Evolutionary conservation across 2,888 invertebrate genomes (phyloP), one percentile per base, ranked within the genome.

Genomic region (Pristionchus entomophagus): DNA sequence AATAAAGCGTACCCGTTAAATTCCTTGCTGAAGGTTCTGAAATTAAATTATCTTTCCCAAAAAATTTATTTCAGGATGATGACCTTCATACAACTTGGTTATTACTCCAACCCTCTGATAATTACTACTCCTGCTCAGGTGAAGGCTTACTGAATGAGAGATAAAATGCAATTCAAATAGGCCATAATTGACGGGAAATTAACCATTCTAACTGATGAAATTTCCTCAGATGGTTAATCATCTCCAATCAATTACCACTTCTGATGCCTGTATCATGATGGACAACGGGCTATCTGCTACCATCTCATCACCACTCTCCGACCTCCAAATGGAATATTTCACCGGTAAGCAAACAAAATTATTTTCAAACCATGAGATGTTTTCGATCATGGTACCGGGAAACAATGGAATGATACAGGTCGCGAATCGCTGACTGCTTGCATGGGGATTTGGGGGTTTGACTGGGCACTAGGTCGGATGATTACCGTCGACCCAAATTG

Each of bases 241-340:
- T 5, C 26, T 85, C 17, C 26, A 38, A 1, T 32, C 29, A 19
- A 5, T 85, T 26, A 73, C 59, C 6, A 85, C 85, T 12, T 29
- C 45, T 22, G 35, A 85, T n/a, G 85, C 73, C 3, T 85, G 85
- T 26, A 29, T 85, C 5, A 85, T 51, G 56, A 12, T 85, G 38
- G 85, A 85, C 38, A 77, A 73, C 22, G 38, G 38, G 0, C 22
- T 12, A 12, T 35, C 41, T 1, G 14, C 26, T 8, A 35, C 73
- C 12, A n/a, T 85, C 26, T 8, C 10, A 8, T 14, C 53, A 10
- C 38, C 51, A 8, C 77, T 85, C 5, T 29, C 53, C 0, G 85
- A 85, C 2, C 41, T 85, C 8, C 35, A 85, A 29, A 85, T 85
- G 85, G 77, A 85, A 51, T 84, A 53, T 38, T 65, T 49, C 32